Conservation (phyloP, 2,888 invertebrate genomes). For the Brenthis hecate region DNA sequence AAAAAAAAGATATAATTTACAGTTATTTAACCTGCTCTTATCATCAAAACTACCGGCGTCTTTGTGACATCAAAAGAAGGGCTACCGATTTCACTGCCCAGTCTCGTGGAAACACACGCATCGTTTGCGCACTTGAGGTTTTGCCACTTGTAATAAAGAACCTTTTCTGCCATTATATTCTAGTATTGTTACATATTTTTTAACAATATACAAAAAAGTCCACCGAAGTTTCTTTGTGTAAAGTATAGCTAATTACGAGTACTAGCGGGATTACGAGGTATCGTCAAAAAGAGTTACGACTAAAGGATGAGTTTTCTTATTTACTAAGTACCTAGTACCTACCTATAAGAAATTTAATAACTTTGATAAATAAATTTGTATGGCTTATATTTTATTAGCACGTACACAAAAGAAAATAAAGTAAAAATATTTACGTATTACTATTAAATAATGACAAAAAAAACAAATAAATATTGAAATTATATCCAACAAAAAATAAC, state of each 20-base stretch:
- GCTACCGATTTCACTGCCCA: conserved; percentile 58
- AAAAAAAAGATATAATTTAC: conserved; percentile 26
- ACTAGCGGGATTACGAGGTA: conserved; percentile 53
- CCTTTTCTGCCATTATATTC: conserved; percentile 50
- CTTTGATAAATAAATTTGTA: not conserved
- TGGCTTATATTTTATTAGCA: no score
- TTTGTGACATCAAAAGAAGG: conserved; percentile 59
- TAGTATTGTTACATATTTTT: conserved; percentile 60
- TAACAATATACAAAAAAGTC: conserved; percentile 50
- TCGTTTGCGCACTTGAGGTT: conserved; percentile 73
- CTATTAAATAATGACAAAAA: no score
- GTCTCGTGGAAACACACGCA: conserved; percentile 65
- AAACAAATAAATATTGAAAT: not conserved
- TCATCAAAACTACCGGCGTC: conserved; percentile 47
- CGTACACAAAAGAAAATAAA: no score
- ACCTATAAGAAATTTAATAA: not conserved
- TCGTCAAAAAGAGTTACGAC: conserved; percentile 51
- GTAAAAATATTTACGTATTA: no score
- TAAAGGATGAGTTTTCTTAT: conserved; percentile 56
- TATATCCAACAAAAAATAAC: not conserved
- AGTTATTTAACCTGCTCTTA: conserved; percentile 30
- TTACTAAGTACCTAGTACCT: conserved; percentile 32
- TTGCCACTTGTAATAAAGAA: conserved; percentile 75
- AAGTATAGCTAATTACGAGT: conserved; percentile 56
- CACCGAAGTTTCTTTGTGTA: conserved; percentile 47